Evolutionary conservation across 2,888 invertebrate species (phyloP).

Genomic region (Dasypolia templi): DNA sequence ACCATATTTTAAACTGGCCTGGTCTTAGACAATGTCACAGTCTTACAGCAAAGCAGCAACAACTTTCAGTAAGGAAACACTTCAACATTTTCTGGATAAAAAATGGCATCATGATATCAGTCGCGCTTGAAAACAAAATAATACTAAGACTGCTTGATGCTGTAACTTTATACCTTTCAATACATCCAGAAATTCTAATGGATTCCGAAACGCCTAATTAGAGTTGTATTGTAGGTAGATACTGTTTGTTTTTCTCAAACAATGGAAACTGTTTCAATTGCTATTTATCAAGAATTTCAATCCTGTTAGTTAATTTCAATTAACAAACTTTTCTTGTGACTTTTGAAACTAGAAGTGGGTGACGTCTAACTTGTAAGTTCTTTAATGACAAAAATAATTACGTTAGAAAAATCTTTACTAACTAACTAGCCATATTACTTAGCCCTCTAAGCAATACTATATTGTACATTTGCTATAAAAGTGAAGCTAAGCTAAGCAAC

Average conservation of each 20-base stretch:
- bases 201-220: slow-evolving; percentile 24
- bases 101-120: not conserved
- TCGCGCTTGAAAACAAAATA: not conserved
- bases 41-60: not conserved
- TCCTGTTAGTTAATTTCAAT: slow-evolving; percentile 4
- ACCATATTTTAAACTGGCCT: not conserved
- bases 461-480: not conserved
- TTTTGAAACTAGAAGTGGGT: not conserved
- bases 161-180: slow-evolving; percentile 23
- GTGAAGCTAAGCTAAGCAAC: not conserved
- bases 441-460: no score
- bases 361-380: not conserved
- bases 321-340: not conserved
- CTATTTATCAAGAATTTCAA: slow-evolving; percentile 7
- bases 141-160: not conserved
- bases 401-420: not conserved
- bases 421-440: no score
- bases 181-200: slow-evolving; percentile 13
- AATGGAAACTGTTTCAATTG: slow-evolving; percentile 15
- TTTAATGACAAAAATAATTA: not conserved
- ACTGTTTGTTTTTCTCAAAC: slow-evolving; percentile 18
- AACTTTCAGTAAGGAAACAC: not conserved
- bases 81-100: not conserved
- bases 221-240: slow-evolving; percentile 15
- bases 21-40: no score